Evolutionary conservation across 2,888 invertebrate genomes (phyloP).

Genomic region (Pachycephus smyrnensis): DNA sequence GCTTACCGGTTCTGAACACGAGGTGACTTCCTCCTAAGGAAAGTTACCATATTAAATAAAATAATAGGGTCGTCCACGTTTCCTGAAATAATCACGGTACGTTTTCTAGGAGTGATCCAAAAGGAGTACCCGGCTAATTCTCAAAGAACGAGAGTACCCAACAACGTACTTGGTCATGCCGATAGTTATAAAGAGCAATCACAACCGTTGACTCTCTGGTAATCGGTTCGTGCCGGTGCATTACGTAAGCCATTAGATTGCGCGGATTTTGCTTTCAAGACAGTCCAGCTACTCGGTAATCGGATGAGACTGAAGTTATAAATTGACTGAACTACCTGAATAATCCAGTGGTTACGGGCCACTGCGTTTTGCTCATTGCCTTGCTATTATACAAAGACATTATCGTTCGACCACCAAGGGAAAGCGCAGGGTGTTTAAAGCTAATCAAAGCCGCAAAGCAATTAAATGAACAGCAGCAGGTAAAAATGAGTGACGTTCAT

Average conservation of each 20-base stretch:
- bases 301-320: not conserved
- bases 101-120: not conserved
- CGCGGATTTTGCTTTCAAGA: constrained; percentile 3
- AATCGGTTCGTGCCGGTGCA: not conserved
- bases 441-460: not conserved
- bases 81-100: not conserved
- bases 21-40: not conserved
- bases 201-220: not conserved
- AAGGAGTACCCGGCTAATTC: not conserved
- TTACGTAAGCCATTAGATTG: constrained; percentile 1
- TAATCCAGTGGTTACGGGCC: not conserved
- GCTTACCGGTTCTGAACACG: not conserved
- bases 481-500: not conserved
- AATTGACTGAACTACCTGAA: not conserved
- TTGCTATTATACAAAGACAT: not conserved
- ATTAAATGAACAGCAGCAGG: not conserved
- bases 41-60: not conserved
- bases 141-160: not conserved
- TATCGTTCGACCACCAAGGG: not conserved
- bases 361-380: not conserved
- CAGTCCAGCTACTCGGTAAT: not conserved
- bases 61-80: not conserved
- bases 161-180: not conserved
- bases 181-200: not conserved
- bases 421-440: not conserved